phyloP scores from a whole-genome alignment of 2,113 vertebrate species.

The Chunga burmeisteri region DNA sequence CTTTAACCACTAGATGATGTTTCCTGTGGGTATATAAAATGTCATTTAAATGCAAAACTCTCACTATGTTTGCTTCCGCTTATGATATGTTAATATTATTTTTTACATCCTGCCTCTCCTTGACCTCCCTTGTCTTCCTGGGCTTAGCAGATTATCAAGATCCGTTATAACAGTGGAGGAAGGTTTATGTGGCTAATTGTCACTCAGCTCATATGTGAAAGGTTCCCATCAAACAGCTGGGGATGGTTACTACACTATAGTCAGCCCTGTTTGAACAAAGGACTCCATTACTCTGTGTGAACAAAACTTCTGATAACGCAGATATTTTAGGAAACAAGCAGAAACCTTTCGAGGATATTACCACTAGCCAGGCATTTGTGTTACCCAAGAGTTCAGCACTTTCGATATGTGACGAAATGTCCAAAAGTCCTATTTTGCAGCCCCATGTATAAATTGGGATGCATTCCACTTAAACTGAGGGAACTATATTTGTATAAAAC shows the following conservation, averaged over 20 bases:
- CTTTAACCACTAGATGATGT: neutral
- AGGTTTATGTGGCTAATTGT: neutral
- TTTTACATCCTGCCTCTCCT: constrained; percentile 1
- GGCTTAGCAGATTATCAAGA: neutral
- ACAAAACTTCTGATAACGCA: neutral
- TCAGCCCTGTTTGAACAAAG: neutral
- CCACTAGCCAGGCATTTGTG: neutral
- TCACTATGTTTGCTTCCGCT: neutral
- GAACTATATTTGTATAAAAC: neutral
- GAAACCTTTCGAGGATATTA: neutral
- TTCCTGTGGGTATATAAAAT: constrained; percentile 20
- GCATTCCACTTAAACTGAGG: neutral
- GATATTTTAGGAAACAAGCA: neutral
- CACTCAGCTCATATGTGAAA: neutral
- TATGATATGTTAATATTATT: neutral
- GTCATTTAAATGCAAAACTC: constrained; percentile 23
- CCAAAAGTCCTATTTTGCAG: neutral
- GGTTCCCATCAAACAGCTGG: neutral
- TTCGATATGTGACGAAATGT: neutral
- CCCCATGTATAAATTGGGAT: neutral
- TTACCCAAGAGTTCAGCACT: neutral
- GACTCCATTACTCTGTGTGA: neutral
- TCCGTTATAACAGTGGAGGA: neutral
- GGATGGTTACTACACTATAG: neutral
- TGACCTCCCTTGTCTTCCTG: neutral